Conservation (phyloP, 2,113 vertebrate species). For the Trachemys scripta region DNA sequence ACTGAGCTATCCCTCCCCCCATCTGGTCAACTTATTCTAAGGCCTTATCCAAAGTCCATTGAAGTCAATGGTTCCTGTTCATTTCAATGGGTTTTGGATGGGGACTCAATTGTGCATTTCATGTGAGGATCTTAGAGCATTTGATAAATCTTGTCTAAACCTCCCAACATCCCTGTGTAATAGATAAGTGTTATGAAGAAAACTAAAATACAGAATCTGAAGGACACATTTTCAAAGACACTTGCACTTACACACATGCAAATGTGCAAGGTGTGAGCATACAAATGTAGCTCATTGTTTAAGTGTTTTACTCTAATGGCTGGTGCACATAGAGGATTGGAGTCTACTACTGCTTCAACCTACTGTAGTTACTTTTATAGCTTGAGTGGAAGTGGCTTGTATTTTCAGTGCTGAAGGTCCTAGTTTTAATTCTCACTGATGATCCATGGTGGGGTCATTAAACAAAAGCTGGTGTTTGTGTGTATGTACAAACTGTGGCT, state of each 20-base stretch:
- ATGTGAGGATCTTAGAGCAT: not conserved
- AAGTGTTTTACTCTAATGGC: not conserved
- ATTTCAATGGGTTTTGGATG: not conserved
- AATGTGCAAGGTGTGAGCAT: not conserved
- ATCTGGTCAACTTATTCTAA: not conserved
- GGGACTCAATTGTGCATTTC: not conserved
- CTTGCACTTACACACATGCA: not conserved
- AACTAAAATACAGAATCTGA: not conserved
- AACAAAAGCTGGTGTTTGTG: accelerated
- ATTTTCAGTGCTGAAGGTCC: not conserved
- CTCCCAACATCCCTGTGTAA: not conserved
- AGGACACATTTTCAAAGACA: not conserved
- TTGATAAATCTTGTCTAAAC: not conserved
- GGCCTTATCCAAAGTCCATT: not conserved
- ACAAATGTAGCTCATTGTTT: not conserved
- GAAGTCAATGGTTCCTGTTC: accelerated
- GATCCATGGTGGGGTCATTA: not conserved
- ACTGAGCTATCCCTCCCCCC: too few species aligned
- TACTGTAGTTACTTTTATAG: not conserved
- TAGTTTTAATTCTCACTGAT: accelerated
- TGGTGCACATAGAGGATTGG: not conserved
- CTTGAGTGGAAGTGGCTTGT: not conserved
- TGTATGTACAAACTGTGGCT: not conserved
- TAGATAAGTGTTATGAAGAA: not conserved
- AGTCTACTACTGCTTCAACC: not conserved